Evolutionary conservation across 2,113 vertebrate species (phyloP), one percentile per base, ranked within the genome.

Genomic region (Saccopteryx leptura): DNA sequence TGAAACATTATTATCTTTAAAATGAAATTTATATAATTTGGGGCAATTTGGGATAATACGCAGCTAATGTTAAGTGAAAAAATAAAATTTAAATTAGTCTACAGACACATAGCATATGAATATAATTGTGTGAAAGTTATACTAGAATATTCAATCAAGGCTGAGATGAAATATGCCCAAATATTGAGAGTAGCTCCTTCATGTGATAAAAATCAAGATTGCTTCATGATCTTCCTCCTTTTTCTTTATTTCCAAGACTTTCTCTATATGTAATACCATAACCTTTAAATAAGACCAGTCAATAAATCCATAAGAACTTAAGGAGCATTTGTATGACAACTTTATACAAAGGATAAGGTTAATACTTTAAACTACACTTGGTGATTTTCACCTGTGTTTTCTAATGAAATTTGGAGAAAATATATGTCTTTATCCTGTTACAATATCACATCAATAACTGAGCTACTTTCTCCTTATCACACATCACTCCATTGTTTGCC

Each of bases 1-100:
- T n/a, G 26, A 95, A 84, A 82, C 1, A 65, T 56, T 80, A 66
- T 26, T 78, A 46, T 15, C 24, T 46, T 91, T 85, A 94, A 65
- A 93, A 68, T 78, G 18, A 90, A 24, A 74, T 76, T 82, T 91
- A 75, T 4, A 69, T 56, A 88, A 28, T 56, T 78, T 85, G 14
- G 87, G 78, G 69, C 11, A 65, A 74, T 75, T 69, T 83, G 48
- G 9, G 17, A 48, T 71, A 46, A 76, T 31, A 46, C 8, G 50
- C 1, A 89, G 52, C 48, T 69, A 74, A n/a, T 48, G 23, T 23
- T 60, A 61, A 75, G 52, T 75, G 74, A 86, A 83, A 92, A 85
- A 74, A 18, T 10, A 76, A 2, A 31, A 24, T 39, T 2, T 54
- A 52, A 88, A 60, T 65, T 61, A 52, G 61, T 52, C 58, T n/a